Evolutionary conservation across 2,113 vertebrate genomes (phyloP).

Genomic region (Chlorocebus sabaeus): DNA sequence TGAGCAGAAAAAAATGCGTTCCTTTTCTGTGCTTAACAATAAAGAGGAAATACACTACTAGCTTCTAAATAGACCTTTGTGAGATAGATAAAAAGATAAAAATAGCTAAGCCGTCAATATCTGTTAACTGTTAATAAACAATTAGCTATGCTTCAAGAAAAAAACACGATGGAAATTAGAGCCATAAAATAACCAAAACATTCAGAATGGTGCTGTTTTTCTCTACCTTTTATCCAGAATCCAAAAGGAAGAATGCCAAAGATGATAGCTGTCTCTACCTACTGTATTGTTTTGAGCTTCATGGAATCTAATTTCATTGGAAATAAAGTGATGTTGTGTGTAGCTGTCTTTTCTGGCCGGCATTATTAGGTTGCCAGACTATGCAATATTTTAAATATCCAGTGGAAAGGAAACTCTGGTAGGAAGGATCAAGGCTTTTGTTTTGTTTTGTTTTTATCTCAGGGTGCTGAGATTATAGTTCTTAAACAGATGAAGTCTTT

Average conservation of each 20-base stretch:
- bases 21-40: neutral
- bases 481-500: neutral
- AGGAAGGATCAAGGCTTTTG: neutral
- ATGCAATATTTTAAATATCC: neutral
- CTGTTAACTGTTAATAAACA: neutral
- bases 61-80: neutral
- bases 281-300: neutral
- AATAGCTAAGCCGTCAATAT: neutral
- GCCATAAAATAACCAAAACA: neutral
- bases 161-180: neutral
- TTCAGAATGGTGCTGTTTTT: neutral
- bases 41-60: neutral
- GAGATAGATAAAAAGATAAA: neutral
- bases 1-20: neutral
- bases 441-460: neutral
- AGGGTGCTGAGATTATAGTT: neutral
- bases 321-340: neutral
- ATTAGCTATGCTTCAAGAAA: neutral
- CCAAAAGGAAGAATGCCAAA: neutral
- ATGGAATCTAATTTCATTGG: constrained; percentile 1
- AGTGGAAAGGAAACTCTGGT: neutral
- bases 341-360: neutral
- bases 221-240: neutral
- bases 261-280: neutral
- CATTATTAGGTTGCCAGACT: neutral